phyloP scores from a whole-genome alignment of 2,888 invertebrate genomes.

The Alsophila aescularia region DNA sequence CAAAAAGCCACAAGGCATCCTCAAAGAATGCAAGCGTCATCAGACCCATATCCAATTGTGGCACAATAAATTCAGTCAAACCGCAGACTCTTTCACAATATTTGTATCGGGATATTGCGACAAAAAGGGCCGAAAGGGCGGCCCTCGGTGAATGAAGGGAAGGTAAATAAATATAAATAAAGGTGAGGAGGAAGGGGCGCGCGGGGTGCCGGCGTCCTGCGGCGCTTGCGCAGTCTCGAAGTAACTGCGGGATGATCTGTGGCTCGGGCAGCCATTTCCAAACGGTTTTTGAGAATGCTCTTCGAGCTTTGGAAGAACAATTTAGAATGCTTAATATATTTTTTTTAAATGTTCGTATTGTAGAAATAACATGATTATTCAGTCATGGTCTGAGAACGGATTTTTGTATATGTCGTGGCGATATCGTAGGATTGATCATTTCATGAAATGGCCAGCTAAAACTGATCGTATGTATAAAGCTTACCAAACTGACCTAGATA shows the following conservation, averaged over 20 bases:
- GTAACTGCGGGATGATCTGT: constrained; percentile 11
- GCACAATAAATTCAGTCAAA: constrained; percentile 81
- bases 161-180: constrained; percentile 85
- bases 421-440: too few relatives aligned
- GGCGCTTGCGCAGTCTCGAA: constrained; percentile 54
- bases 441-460: too few relatives aligned
- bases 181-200: constrained; percentile 64
- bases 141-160: constrained; percentile 83
- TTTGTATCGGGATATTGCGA: constrained; percentile 81
- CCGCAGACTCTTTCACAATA: constrained; percentile 83
- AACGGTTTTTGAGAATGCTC: constrained; percentile 12
- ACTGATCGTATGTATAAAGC: too few relatives aligned
- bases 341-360: too few relatives aligned
- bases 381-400: too few relatives aligned
- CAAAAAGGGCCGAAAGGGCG: constrained; percentile 84
- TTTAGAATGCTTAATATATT: too few relatives aligned
- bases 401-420: too few relatives aligned
- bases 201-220: constrained; percentile 60
- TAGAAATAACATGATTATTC: too few relatives aligned
- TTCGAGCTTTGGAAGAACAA: neutral
- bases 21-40: constrained; percentile 59
- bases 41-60: constrained; percentile 72
- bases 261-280: constrained; percentile 22
- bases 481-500: too few relatives aligned
- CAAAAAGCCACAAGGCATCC: constrained; percentile 20